phyloP scores from a whole-genome alignment of 2,888 invertebrate species.

The Nomada fabriciana region DNA sequence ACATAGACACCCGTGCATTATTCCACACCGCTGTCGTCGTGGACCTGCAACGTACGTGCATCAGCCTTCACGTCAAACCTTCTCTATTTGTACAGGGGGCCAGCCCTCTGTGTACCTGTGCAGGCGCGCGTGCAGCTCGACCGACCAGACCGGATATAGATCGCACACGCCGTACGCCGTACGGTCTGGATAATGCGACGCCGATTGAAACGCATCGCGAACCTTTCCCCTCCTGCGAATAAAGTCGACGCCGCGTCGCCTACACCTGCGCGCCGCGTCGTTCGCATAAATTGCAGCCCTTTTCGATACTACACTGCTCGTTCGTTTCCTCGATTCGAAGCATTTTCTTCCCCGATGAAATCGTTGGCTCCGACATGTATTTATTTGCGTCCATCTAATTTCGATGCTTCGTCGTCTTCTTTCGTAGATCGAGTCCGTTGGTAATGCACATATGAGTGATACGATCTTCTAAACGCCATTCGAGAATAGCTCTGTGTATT shows the following conservation, averaged over 20 bases:
- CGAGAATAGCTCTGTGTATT: conserved; percentile 22
- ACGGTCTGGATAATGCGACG: conserved; percentile 29
- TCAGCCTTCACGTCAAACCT: conserved; percentile 53
- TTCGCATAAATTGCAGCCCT: neutral
- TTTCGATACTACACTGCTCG: too few species aligned
- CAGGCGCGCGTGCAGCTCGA: conserved; percentile 38
- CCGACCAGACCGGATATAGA: conserved; percentile 50
- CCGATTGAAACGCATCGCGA: conserved; percentile 43
- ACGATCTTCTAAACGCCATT: too few species aligned
- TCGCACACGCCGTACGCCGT: conserved; percentile 10
- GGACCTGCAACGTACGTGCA: conserved; percentile 11
- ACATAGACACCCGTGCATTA: conserved; percentile 61
- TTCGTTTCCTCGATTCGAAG: neutral
- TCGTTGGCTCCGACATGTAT: too few species aligned
- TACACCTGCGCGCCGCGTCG: conserved; percentile 4
- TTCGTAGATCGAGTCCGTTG: too few species aligned
- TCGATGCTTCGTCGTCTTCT: too few species aligned
- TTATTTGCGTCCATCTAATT: too few species aligned
- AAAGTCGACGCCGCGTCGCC: conserved; percentile 16
- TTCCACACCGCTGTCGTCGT: conserved; percentile 52
- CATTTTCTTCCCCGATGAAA: too few species aligned
- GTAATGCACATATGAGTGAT: too few species aligned
- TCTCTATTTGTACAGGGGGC: conserved; percentile 43
- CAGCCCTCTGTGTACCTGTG: conserved; percentile 49
- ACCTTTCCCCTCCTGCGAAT: conserved; percentile 1